These are phyloP conservation scores for Eristalis arbustorum DNA, from an alignment of 2,888 invertebrate genomes.

Conservation along the genomic window DNA sequence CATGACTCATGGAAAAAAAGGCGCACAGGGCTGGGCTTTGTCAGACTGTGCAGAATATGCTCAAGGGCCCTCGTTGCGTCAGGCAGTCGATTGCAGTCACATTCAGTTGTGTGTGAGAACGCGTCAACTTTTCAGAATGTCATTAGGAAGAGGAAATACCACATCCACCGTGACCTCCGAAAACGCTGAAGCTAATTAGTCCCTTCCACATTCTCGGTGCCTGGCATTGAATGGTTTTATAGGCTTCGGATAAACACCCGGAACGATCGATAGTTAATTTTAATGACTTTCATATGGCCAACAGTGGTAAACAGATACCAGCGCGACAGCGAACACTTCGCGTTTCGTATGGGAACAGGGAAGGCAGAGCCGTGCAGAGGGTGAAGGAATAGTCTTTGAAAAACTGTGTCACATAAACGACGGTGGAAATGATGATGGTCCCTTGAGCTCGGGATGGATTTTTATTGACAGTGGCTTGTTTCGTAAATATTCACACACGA, in stretches of 20 bases:
- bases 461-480: neutral
- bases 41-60: neutral
- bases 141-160: constrained; percentile 1
- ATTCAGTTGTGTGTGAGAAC: neutral
- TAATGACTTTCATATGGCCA: constrained; percentile 27
- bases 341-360: neutral
- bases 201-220: neutral
- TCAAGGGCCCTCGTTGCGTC: neutral
- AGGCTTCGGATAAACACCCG: neutral
- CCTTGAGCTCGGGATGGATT: neutral
- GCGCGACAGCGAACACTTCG: neutral
- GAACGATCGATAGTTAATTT: constrained; percentile 18
- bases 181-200: constrained; percentile 36
- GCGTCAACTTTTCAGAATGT: too few relatives aligned
- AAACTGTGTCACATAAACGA: neutral
- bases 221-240: neutral
- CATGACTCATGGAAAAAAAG: neutral
- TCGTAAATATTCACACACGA: constrained; percentile 32
- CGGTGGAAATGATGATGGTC: neutral
- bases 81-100: neutral
- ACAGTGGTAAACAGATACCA: constrained; percentile 3
- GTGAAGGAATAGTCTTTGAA: neutral
- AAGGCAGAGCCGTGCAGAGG: neutral
- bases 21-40: neutral
- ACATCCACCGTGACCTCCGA: constrained; percentile 38